Evolutionary conservation across 2,797 vertebrate genomes (phyloP).

Genomic region (Sebastes nivosus): DNA sequence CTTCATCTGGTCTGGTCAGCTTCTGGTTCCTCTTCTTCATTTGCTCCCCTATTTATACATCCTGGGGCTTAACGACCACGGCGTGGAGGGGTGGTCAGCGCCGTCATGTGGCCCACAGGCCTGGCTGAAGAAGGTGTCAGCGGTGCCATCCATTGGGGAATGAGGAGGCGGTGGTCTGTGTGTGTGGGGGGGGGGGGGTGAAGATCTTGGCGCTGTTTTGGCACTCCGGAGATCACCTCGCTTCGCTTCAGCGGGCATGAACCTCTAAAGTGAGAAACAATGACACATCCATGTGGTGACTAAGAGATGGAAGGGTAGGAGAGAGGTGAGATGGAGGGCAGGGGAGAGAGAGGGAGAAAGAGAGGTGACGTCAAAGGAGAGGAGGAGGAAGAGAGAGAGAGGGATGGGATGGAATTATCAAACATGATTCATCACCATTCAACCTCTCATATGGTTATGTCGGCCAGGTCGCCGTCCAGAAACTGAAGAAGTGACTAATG

Average conservation of each 20-base stretch:
- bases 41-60: slow-evolving; percentile 81
- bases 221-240: slow-evolving; percentile 87
- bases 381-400: slow-evolving; percentile 11
- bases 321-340: slow-evolving; percentile 60
- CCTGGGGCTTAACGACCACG: slow-evolving; percentile 63
- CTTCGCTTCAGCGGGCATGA: slow-evolving; percentile 90
- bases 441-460: slow-evolving; percentile 21
- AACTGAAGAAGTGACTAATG: slow-evolving; percentile 13
- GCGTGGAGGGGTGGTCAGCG: slow-evolving; percentile 75
- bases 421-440: slow-evolving; percentile 57
- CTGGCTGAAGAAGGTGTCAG: slow-evolving; percentile 62
- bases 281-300: slow-evolving; percentile 85
- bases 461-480: background rate
- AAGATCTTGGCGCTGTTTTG: slow-evolving; percentile 84
- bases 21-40: slow-evolving; percentile 41
- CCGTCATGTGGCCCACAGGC: slow-evolving; percentile 60
- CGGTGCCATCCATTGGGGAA: slow-evolving; percentile 74
- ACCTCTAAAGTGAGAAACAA: slow-evolving; percentile 89
- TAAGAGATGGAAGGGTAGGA: slow-evolving; percentile 73
- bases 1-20: slow-evolving; percentile 57
- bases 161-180: slow-evolving; percentile 44
- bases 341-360: slow-evolving; percentile 16
- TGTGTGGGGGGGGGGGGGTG: slow-evolving; percentile 26
- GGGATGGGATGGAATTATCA: slow-evolving; percentile 43
- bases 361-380: slow-evolving; percentile 40